phyloP scores from a whole-genome alignment of 2,797 vertebrate genomes.

The Euthynnus affinis region DNA sequence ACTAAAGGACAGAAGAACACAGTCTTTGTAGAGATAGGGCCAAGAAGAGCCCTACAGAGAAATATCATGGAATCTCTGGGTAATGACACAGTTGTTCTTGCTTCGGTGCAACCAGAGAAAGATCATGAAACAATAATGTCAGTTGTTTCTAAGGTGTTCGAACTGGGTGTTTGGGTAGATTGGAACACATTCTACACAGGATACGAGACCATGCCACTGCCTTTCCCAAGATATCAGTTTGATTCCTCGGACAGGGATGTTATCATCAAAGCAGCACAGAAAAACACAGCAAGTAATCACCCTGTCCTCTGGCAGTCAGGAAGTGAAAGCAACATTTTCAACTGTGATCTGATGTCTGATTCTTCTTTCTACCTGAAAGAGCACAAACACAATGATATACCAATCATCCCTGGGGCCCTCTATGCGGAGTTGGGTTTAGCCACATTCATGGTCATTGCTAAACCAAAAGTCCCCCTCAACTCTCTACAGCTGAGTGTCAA shows the following conservation, averaged over 20 bases:
- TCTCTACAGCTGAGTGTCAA: conserved; percentile 82
- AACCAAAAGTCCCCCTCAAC: conserved; percentile 85
- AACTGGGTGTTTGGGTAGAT: conserved; percentile 85
- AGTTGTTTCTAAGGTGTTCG: conserved; percentile 85
- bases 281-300: conserved; percentile 75
- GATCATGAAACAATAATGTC: conserved; percentile 84
- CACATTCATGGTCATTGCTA: conserved; percentile 78
- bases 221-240: conserved; percentile 89
- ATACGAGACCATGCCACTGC: conserved; percentile 80
- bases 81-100: conserved; percentile 79
- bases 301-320: conserved; percentile 78
- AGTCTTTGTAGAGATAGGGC: conserved; percentile 90
- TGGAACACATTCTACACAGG: conserved; percentile 86
- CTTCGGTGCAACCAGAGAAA: conserved; percentile 83
- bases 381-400: conserved; percentile 86
- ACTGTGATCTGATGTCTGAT: conserved; percentile 80
- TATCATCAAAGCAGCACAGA: conserved; percentile 74
- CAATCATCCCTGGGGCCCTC: conserved; percentile 89
- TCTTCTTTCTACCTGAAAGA: conserved; percentile 83
- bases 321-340: conserved; percentile 79
- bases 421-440: conserved; percentile 89
- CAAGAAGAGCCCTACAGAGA: conserved; percentile 85
- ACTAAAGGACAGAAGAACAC: conserved; percentile 77
- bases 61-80: conserved; percentile 89
- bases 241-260: conserved; percentile 80